Percentiles rank a stretch among this genome's conserved stretches.
Conservation (phyloP, 2,888 invertebrate species). For the Herminia tarsipennalis region DNA sequence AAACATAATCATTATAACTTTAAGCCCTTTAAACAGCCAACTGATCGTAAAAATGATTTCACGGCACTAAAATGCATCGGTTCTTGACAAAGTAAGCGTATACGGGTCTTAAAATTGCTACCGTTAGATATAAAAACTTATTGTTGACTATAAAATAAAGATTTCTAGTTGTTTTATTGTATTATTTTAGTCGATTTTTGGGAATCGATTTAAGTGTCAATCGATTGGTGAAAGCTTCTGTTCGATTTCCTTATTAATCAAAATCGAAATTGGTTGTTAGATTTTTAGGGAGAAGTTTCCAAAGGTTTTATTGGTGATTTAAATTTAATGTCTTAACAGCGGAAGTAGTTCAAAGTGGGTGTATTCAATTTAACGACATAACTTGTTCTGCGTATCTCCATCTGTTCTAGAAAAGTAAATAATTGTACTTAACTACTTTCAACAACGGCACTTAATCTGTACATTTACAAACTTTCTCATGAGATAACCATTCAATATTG, state of each 20-base stretch:
- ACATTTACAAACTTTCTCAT: slow-evolving; percentile 14
- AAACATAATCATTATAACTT: slow-evolving; percentile 1
- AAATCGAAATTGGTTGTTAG: slow-evolving; percentile 7
- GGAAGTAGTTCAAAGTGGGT: too few species aligned
- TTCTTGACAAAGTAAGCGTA: slow-evolving; percentile 16
- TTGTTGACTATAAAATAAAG: slow-evolving; percentile 21
- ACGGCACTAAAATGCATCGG: slow-evolving; percentile 27
- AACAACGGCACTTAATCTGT: background rate
- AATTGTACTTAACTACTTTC: background rate
- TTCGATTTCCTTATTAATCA: slow-evolving; percentile 11
- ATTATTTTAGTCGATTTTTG: background rate
- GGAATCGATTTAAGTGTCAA: slow-evolving; percentile 8
- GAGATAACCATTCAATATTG: slow-evolving; percentile 11
- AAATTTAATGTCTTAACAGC: too few species aligned
- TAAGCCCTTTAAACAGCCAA: slow-evolving; percentile 13
- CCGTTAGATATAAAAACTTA: slow-evolving; percentile 28
- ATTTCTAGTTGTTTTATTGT: slow-evolving; percentile 9
- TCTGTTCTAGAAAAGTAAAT: too few species aligned
- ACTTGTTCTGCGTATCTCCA: too few species aligned
- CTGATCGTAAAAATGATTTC: slow-evolving; percentile 28
- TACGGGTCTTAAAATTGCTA: slow-evolving; percentile 15
- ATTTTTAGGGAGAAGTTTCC: background rate
- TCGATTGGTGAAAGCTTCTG: slow-evolving; percentile 6
- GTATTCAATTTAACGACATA: too few species aligned
- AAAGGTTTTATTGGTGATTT: too few species aligned